Conservation (phyloP, 2,113 vertebrate genomes). For the Excalfactoria chinensis region DNA sequence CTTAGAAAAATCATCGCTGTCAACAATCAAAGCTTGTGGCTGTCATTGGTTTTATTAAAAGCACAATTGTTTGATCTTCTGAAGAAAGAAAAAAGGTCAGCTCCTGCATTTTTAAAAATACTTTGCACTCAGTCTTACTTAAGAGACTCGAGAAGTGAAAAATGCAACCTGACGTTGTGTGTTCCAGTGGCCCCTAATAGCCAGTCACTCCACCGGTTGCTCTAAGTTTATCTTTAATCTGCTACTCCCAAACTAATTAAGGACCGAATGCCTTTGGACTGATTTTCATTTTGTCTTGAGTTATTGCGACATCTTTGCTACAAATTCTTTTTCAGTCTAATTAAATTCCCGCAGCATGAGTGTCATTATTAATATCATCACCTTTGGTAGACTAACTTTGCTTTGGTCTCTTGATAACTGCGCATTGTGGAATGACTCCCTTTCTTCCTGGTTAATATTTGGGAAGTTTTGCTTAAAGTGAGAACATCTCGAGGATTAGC, state of each 20-base stretch:
- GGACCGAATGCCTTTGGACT: constrained; percentile 36
- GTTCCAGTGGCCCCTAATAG: constrained; percentile 5
- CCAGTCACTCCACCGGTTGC: constrained; percentile 22
- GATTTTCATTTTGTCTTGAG: constrained; percentile 63
- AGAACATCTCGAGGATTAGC: background rate
- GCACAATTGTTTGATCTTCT: background rate
- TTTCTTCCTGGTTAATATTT: background rate
- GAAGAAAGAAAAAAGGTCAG: background rate
- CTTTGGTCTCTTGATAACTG: background rate
- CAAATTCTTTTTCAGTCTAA: constrained; percentile 58
- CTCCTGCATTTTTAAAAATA: background rate
- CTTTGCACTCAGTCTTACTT: background rate
- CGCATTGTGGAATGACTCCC: background rate
- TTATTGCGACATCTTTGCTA: constrained; percentile 56
- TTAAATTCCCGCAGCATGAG: constrained; percentile 64
- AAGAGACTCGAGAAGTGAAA: constrained; percentile 23
- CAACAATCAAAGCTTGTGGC: background rate
- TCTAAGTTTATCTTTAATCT: constrained; percentile 58
- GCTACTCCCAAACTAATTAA: constrained; percentile 55
- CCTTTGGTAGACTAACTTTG: constrained; percentile 26
- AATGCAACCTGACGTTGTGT: background rate
- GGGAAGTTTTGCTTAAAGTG: constrained; percentile 3
- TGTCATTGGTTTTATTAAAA: background rate
- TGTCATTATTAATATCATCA: constrained; percentile 65
- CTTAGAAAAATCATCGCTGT: background rate